phyloP scores from a whole-genome alignment of 2,113 vertebrate genomes.

The Cacatua alba region DNA sequence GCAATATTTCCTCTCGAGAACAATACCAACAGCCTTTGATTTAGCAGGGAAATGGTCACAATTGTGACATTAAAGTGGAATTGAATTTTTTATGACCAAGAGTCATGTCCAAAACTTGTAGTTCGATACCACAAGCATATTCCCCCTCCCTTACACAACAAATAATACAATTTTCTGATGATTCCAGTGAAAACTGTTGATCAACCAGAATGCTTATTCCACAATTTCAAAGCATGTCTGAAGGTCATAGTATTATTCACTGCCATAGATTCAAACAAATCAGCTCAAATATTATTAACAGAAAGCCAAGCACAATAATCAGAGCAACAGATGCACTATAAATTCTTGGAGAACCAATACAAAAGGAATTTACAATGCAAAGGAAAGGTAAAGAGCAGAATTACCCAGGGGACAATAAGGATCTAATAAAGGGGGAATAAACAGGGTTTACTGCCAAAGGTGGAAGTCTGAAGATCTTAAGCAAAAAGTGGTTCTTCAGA shows the following conservation, averaged over 20 bases:
- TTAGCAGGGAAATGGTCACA: background rate
- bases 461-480: background rate
- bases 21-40: background rate
- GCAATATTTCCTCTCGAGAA: background rate
- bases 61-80: background rate
- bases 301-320: background rate
- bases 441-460: background rate
- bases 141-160: background rate
- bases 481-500: background rate
- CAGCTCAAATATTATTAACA: background rate
- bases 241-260: background rate
- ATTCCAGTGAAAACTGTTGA: background rate
- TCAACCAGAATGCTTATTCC: background rate
- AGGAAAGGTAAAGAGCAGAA: background rate
- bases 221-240: background rate
- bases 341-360: background rate
- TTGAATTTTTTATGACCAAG: background rate
- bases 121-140: background rate
- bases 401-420: background rate
- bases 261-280: background rate
- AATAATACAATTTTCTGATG: background rate
- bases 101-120: background rate
- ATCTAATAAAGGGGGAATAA: slow-evolving; percentile 11
- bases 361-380: slow-evolving; percentile 15
- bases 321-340: background rate